Evolutionary conservation across 2,113 vertebrate genomes (phyloP).

Genomic region (Campylomormyrus numenius): DNA sequence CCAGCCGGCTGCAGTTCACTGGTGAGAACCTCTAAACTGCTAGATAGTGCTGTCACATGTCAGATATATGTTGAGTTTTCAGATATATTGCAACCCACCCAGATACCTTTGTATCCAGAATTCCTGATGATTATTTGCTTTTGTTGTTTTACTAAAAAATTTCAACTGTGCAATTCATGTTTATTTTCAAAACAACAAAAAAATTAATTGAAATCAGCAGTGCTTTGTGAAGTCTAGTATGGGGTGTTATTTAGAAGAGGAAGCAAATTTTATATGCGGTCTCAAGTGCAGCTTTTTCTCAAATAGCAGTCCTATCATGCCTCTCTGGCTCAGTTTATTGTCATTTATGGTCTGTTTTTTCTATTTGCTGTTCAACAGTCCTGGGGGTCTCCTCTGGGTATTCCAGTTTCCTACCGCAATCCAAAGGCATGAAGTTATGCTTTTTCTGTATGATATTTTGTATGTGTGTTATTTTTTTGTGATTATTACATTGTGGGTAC

Average conservation of each 20-base stretch:
- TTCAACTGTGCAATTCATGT: not conserved
- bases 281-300: not conserved
- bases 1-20: conserved; percentile 65
- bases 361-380: not conserved
- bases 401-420: too few relatives aligned
- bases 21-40: conserved; percentile 51
- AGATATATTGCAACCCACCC: not conserved
- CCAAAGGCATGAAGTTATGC: too few relatives aligned
- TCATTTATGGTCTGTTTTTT: not conserved
- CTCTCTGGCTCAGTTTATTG: not conserved
- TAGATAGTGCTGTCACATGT: not conserved
- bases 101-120: not conserved
- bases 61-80: not conserved
- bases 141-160: not conserved
- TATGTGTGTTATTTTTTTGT: not conserved
- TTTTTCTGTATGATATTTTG: too few relatives aligned
- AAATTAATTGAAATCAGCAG: not conserved
- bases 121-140: not conserved
- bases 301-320: not conserved
- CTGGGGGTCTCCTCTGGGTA: not conserved
- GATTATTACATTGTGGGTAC: not conserved
- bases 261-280: not conserved
- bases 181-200: not conserved
- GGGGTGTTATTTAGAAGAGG: not conserved
- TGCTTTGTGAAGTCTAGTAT: not conserved